Evolutionary conservation across 2,888 invertebrate genomes (phyloP).

Genomic region (Troglohyphantes excavatus): DNA sequence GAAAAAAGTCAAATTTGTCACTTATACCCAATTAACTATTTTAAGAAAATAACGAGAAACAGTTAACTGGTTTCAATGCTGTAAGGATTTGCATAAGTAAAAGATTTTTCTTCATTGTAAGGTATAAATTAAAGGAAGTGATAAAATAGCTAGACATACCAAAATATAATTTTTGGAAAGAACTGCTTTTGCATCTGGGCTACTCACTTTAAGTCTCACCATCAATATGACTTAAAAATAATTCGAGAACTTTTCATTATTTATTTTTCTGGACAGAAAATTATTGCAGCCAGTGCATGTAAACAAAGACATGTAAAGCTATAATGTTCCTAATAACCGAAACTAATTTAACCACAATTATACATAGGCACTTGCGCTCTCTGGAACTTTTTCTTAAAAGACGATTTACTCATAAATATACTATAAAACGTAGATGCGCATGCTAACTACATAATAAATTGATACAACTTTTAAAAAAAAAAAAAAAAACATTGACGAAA

Average conservation of each 20-base stretch:
- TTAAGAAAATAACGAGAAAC: too few relatives aligned
- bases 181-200: too few relatives aligned
- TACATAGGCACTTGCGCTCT: slow-evolving; percentile 73
- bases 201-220: too few relatives aligned
- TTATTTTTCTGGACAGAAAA: slow-evolving; percentile 2
- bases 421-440: slow-evolving; percentile 64
- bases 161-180: too few relatives aligned
- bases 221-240: not conserved
- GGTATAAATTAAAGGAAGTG: too few relatives aligned
- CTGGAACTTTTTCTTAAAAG: slow-evolving; percentile 59
- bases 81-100: too few relatives aligned
- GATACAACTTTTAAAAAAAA: slow-evolving; percentile 51
- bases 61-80: too few relatives aligned
- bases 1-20: too few relatives aligned
- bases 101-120: too few relatives aligned
- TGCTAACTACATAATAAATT: slow-evolving; percentile 56
- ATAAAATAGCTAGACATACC: too few relatives aligned
- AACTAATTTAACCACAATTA: slow-evolving; percentile 46
- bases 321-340: slow-evolving; percentile 11
- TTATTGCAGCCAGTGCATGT: slow-evolving; percentile 45
- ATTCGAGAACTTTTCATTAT: not conserved
- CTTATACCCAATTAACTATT: too few relatives aligned
- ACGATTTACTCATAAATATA: slow-evolving; percentile 65
- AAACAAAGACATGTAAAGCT: slow-evolving; percentile 50
- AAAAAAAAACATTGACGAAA: not conserved